Evolutionary conservation across 2,888 invertebrate genomes (phyloP), one percentile per base, ranked within the genome.

Genomic region (Phaonia tiefii): DNA sequence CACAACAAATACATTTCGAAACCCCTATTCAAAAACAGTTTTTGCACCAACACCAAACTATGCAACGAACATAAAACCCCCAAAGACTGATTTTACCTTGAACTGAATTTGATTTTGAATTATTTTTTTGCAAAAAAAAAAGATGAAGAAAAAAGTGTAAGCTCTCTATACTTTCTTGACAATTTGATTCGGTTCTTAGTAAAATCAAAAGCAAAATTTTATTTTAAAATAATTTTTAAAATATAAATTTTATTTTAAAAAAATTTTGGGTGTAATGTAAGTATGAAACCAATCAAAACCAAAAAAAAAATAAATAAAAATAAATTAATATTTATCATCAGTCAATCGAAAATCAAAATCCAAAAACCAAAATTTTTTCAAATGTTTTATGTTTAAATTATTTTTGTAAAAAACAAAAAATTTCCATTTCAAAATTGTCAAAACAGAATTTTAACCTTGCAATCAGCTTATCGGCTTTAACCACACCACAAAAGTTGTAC

Each of bases 191-290:
- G 84, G 86, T 86, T 89, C 84, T 83, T 85, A 84, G 87, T 87
- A 87, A 86, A 89, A 89, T 89, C 88, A 86, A 83, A 86, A 86
- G 87, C 86, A 87, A 89, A 87, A 88, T 88, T 89, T 89, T 88
- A 86, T 88, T 89, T 89, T 89, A 89, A 89, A 89, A 89, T 89
- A 89, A 89, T 87, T 89, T 88, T 89, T 89, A 88, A 89, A 87
- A 87, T 89, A 89, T 86, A 88, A 89, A 89, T 89, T 89, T 89
- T 89, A 89, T 89, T 89, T 89, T 89, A 89, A 89, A 89, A 89
- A 86, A 89, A 89, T 89, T 89, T 89, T 89, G 89, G 89, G 89
- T 89, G 89, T 88, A 86, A 89, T 88, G 89, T 89, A 89, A 89
- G 89, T 89, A 89, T 89, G 86, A 85, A 63, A 26, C 26, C 49